Conservation (phyloP, 2,888 invertebrate genomes). For the Caenorhabditis sp. region DNA sequence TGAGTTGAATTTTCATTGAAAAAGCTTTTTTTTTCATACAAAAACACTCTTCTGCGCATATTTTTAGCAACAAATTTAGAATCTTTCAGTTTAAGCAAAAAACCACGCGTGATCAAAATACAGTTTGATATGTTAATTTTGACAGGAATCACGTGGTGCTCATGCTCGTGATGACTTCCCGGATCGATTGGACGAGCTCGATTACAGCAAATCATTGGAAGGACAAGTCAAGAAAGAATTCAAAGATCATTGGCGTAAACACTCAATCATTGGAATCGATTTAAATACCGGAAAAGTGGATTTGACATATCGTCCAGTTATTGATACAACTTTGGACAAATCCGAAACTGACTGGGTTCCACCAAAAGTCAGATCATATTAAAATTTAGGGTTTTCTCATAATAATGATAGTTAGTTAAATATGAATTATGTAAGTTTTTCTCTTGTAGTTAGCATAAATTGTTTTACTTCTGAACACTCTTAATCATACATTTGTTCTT, state of each 20-base stretch:
- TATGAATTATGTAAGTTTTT: not conserved
- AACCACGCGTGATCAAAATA: no score
- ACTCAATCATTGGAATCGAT: constrained; percentile 85
- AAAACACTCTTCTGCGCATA: no score
- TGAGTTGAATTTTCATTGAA: constrained; percentile 9
- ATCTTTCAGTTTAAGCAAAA: no score
- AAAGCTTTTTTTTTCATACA: no score
- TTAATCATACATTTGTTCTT: not conserved
- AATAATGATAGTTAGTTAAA: not conserved
- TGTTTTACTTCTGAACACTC: not conserved
- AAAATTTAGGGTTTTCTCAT: constrained; percentile 66
- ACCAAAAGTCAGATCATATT: constrained; percentile 91
- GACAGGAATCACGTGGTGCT: constrained; percentile 88
- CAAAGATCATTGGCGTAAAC: constrained; percentile 96
- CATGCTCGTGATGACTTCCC: constrained; percentile 98
- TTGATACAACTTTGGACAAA: constrained; percentile 87
- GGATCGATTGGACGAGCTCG: constrained; percentile 86
- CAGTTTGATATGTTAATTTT: no score
- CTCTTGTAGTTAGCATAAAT: not conserved
- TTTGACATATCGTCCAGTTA: constrained; percentile 89
- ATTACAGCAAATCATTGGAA: constrained; percentile 88
- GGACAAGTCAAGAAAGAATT: constrained; percentile 81
- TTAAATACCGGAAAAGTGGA: constrained; percentile 78
- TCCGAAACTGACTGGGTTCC: constrained; percentile 86
- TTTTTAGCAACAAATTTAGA: no score